Conservation (phyloP, 1,140 invertebrate genomes). For the Drosophila mojavensis region DNA sequence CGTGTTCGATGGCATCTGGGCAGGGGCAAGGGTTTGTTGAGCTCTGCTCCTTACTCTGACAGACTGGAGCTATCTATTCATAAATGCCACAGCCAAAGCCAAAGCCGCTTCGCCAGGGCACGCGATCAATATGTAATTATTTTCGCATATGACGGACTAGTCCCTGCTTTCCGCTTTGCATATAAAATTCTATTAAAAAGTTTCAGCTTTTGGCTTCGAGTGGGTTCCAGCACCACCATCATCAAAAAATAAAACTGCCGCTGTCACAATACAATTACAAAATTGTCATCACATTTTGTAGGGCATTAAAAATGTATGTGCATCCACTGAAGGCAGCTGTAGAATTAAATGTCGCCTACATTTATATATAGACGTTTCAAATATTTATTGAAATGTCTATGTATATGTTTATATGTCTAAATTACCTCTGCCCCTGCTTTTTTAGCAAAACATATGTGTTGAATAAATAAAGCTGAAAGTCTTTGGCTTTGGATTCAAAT, state of each 20-base stretch:
- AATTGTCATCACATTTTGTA: constrained; percentile 57
- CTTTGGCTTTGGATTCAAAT: too few relatives aligned
- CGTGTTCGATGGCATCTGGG: constrained; percentile 9
- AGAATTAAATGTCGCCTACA: not conserved
- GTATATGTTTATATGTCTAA: not conserved
- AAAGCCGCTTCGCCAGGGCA: constrained; percentile 33
- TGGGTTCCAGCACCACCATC: not conserved
- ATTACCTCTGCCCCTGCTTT: too few relatives aligned
- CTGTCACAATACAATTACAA: constrained; percentile 30
- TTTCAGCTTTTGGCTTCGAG: constrained; percentile 25
- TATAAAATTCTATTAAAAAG: constrained; percentile 70
- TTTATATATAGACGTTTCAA: not conserved
- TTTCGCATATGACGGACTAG: constrained; percentile 39
- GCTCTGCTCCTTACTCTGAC: constrained; percentile 31
- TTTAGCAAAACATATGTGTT: too few relatives aligned
- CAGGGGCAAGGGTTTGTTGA: constrained; percentile 52
- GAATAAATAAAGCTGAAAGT: too few relatives aligned
- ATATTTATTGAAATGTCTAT: constrained; percentile 21
- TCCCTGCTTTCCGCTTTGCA: constrained; percentile 24
- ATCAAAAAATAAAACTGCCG: not conserved
- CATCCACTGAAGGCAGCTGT: not conserved
- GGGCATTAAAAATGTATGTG: constrained; percentile 59
- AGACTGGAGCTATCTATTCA: constrained; percentile 66
- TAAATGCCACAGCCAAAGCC: constrained; percentile 52
- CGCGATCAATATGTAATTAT: constrained; percentile 75